These are phyloP conservation scores for Nasonia oneida DNA, from an alignment of 2,888 invertebrate genomes.

Conservation along the genomic window DNA sequence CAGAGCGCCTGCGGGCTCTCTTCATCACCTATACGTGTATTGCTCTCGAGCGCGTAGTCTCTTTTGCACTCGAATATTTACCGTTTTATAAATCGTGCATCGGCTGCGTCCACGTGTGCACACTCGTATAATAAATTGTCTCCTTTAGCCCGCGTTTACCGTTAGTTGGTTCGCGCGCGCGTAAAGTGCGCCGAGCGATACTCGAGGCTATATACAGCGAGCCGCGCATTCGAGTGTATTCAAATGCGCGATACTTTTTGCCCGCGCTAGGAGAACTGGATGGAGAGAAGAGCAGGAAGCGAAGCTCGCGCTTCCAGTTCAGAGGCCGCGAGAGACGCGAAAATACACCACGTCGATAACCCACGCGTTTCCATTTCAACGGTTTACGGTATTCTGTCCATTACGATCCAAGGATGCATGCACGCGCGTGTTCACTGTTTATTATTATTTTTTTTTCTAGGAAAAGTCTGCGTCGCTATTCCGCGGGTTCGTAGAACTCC, in stretches of 20 bases:
- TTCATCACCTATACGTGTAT: not conserved
- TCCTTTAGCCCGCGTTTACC: conserved; percentile 27
- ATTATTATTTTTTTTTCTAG: not conserved
- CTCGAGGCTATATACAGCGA: not conserved
- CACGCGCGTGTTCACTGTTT: not conserved
- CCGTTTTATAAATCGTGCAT: conserved; percentile 55
- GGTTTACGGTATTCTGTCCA: not conserved
- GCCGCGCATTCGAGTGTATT: conserved; percentile 24
- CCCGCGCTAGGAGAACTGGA: not conserved
- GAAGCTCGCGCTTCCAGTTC: not conserved
- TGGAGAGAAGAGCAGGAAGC: not conserved
- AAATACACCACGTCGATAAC: not conserved
- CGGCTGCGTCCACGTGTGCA: not conserved
- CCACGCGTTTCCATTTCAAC: not conserved
- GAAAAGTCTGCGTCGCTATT: not conserved
- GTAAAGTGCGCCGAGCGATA: conserved; percentile 6
- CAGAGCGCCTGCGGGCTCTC: not conserved
- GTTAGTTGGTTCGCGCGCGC: conserved; percentile 32
- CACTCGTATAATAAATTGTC: conserved; percentile 42
- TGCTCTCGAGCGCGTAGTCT: not conserved
- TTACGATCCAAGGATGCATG: not conserved
- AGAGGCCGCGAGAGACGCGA: not conserved
- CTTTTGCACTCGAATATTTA: conserved; percentile 38
- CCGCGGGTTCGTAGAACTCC: not conserved
- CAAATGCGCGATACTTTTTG: conserved; percentile 4